Percentiles rank a stretch among this genome's conserved stretches.
These are phyloP conservation scores for Hipposideros armiger DNA, from an alignment of 2,113 vertebrate genomes.

Conservation along the genomic window DNA sequence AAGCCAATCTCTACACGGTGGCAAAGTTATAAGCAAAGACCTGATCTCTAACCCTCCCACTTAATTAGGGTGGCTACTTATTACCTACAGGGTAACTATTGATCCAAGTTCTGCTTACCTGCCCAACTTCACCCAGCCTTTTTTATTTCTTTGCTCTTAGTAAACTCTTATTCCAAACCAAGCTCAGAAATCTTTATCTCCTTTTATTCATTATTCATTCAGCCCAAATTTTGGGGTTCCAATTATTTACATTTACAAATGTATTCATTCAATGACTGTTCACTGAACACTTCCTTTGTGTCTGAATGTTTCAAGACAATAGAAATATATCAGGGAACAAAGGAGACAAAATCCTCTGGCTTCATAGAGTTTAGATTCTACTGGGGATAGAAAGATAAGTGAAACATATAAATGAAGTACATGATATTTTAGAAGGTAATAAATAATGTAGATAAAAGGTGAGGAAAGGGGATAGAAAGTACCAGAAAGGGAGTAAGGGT, in stretches of 20 bases:
- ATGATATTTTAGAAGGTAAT: not conserved
- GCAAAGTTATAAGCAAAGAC: not conserved
- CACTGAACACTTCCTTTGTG: not conserved
- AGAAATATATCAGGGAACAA: not conserved
- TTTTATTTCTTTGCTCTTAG: not conserved
- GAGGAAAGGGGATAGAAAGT: not conserved
- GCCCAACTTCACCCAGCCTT: not conserved
- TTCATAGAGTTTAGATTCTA: not conserved
- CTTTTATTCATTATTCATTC: not conserved
- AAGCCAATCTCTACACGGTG: not conserved
- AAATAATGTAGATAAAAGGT: not conserved
- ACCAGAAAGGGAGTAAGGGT: not conserved
- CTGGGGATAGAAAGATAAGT: not conserved
- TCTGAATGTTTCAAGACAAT: not conserved
- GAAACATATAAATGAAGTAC: not conserved
- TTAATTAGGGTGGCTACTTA: not conserved
- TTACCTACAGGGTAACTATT: not conserved
- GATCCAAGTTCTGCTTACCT: not conserved
- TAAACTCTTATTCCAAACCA: not conserved
- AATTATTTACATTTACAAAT: not conserved
- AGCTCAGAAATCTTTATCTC: not conserved
- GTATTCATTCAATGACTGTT: constrained; percentile 5
- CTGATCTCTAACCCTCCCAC: not conserved
- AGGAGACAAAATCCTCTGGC: not conserved
- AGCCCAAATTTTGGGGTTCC: not conserved